Evolutionary conservation across 2,113 vertebrate species (phyloP), one percentile per base, ranked within the genome.

Genomic region (Cheilinus undulatus): DNA sequence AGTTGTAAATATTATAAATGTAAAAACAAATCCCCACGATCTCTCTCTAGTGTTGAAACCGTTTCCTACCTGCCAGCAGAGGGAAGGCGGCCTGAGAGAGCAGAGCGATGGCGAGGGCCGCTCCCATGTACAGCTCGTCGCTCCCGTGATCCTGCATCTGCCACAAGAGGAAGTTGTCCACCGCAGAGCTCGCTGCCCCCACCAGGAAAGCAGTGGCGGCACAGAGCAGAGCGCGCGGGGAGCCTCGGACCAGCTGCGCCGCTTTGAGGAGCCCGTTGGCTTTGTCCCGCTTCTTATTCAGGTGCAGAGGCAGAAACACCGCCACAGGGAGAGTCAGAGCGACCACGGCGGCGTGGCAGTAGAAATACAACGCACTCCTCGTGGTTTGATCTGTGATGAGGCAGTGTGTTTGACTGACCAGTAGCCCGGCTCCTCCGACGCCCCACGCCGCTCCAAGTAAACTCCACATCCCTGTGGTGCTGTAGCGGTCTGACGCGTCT

Each of bases 91-190:
- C 65, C 65, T 97, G 95, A 0, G 93, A 93, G 20, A 97, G 69
- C 5, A 94, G 85, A 14, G 89, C 87, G 4, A 94, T 7, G 0
- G 94, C 76, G 0, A 96, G 86, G 0, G 89, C 86, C 24, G 93
- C 46, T 1, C 95, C 97, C 95, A 97, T 95, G 82, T 93, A 94
- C 40, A 96, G 86, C 84, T 97, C 95, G 0, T 60, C 70, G 75
- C 96, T 90, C 40, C 93, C 94, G 0, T 59, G 83, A 67, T 97
- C 95, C 83, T 95, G 71, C 96, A 97, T 96, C 87, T 95, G 93
- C 97, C 96, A 98, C 61, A 96, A 92, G 1, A 98, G 93, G 53
- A 97, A 97, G 90, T 95, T 94, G 12, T 95, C 92, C 26, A 91
- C 84, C 0, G 85, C 28, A 0, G 96, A 94, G 22, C 65, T 11